A percentile compares a stretch with the other conserved stretches of the same genome.
These are phyloP conservation scores for Hucho hucho DNA, from an alignment of 2,113 vertebrate genomes.

Conservation along the genomic window DNA sequence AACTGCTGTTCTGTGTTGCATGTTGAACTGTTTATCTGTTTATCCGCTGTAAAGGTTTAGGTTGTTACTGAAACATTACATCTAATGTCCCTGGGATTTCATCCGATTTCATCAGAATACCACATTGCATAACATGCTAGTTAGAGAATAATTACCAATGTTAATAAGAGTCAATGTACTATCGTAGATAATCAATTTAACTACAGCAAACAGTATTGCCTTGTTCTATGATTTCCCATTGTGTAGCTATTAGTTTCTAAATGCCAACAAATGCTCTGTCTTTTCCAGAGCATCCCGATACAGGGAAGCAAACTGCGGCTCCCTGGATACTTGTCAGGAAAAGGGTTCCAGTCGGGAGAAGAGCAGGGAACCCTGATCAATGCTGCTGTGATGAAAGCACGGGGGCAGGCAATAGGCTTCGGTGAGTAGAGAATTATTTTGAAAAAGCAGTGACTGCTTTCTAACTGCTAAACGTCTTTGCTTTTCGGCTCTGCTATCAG, in stretches of 20 bases:
- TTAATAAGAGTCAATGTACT: not conserved
- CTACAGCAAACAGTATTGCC: not conserved
- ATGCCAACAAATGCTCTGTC: slow-evolving; percentile 5
- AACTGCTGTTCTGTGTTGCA: slow-evolving; percentile 19
- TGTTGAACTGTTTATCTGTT: slow-evolving; percentile 20
- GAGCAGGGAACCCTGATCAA: slow-evolving; percentile 84
- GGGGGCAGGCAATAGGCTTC: slow-evolving; percentile 82
- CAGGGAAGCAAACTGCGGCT: slow-evolving; percentile 94
- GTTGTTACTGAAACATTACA: not conserved
- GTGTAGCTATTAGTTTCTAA: not conserved
- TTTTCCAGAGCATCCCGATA: slow-evolving; percentile 83
- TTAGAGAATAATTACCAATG: not conserved
- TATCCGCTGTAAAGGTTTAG: not conserved
- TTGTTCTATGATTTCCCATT: not conserved
- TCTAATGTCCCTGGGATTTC: not conserved
- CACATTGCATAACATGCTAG: not conserved
- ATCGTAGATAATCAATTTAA: not conserved
- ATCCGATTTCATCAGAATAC: not conserved
- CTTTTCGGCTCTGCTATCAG: too few species aligned
- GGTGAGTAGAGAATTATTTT: slow-evolving; percentile 54
- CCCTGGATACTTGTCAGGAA: slow-evolving; percentile 96
- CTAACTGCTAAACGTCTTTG: not conserved
- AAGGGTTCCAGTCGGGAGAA: slow-evolving; percentile 91
- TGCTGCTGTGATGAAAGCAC: slow-evolving; percentile 86
- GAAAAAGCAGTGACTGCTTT: not conserved